Base-by-base conservation (phyloP, 2,113 vertebrate genomes). In the Junco hyemalis region DNA sequence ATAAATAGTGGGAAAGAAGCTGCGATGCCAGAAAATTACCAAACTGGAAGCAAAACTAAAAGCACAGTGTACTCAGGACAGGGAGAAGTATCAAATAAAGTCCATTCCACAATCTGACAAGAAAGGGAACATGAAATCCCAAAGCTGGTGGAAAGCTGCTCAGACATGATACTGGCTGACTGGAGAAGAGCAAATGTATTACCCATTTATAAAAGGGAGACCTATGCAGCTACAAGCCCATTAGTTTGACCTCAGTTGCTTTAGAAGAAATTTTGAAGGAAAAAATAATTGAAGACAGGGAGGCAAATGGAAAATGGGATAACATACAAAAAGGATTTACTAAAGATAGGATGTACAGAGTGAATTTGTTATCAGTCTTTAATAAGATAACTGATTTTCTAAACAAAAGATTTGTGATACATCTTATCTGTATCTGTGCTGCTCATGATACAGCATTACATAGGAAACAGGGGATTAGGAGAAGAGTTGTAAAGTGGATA, bases 371-470 rank as follows among this genome's bases (percentile, higher is more conserved):
- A 84, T 74, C 16, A 4, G 40, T 74, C 53, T 91, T 88, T 95
- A 96, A 95, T 90, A 92, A 93, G 94, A 94, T 93, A 95, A 96
- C 86, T 86, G 83, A 87, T 86, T 94, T 96, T 94, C 92, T 94
- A 96, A 94, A 96, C 88, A 96, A 94, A 91, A 82, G 86, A 94
- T 93, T 94, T 96, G 72, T 89, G 69, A 92, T 83, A 38, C 71
- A 74, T 95, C 64, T 92, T 90, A 88, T 93, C 76, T 88, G 0
- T 94, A 83, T 82, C 92, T 93, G 44, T 70, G 65, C 60, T 92
- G 91, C 72, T 42, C 92, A 68, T 71, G 88, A 92, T 90, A 81
- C 77, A 95, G 80, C 60, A 76, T 78, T 86, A 96, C 80, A 84
- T 64, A 89, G 92, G 88, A 91, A 95, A 61, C 10, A 3, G 64